Base-by-base conservation (phyloP, 2,888 invertebrate species). In the Cryptocephalus primarius region DNA sequence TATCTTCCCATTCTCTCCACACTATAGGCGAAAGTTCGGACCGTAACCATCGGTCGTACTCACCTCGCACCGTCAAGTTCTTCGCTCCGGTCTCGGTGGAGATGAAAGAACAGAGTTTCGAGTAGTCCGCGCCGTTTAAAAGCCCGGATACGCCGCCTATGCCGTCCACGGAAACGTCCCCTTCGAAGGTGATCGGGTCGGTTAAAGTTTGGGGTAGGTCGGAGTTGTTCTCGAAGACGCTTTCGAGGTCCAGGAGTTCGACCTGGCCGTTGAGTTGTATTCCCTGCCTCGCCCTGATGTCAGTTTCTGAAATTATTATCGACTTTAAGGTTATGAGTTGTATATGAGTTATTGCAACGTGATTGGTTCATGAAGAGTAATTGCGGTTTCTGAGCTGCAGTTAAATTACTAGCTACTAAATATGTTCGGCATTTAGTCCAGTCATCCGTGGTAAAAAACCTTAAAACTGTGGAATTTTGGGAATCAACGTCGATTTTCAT, bases 171-270 rank as follows among this genome's bases (percentile, higher is more conserved):
- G 53, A 39, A 33, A 70, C 53, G 34, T 56, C 55, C 9, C 67
- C 68, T 13, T 57, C 52, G 48, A 69, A 64, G 32, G 44, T 58
- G 54, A 65, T 64, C 22, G 56, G 41, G 32, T 56, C 61, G 13
- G 55, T 51, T 50, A 61, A 54, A 36, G 36, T 36, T 32, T 43
- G 13, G 13, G 54, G 49, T 8, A 52, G 46, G 36, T 52, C 46
- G n/a, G 52, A 41, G 45, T 54, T 52, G 39, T 54, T 51, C 13
- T 4, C 2, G 36, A 69, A 55, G 14, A 74, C 63, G 56, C 73
- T 73, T n/a, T 72, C 60, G 8, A 73, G 60, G 38, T 70, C 67
- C 2, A 74, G 49, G 12, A 65, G 63, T 42, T 66, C 65, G 31
- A 71, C 57, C 11, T 62, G 51, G 9, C 70, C 69, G 38, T 56